phyloP scores from a whole-genome alignment of 2,113 vertebrate species.

The Acanthisitta chloris region DNA sequence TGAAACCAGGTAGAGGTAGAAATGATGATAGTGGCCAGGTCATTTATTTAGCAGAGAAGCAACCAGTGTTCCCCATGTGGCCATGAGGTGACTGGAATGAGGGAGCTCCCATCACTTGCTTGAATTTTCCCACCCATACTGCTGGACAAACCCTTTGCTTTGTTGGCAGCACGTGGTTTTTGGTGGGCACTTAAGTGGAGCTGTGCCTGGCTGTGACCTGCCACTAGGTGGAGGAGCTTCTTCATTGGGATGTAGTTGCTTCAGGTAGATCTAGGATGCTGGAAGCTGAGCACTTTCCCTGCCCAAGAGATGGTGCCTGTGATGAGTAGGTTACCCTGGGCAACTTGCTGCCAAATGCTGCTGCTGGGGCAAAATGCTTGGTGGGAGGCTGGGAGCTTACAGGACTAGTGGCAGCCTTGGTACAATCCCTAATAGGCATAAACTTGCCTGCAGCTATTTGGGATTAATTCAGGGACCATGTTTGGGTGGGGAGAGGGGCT shows the following conservation, averaged over 20 bases:
- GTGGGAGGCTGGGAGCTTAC: background rate
- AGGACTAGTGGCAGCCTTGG: background rate
- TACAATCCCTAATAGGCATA: background rate
- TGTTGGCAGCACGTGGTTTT: background rate
- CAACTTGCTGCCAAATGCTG: background rate
- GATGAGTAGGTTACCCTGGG: background rate
- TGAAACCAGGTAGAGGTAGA: background rate
- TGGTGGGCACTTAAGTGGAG: background rate
- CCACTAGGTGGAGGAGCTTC: background rate
- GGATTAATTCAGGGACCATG: background rate
- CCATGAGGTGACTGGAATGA: background rate
- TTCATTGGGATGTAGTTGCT: background rate
- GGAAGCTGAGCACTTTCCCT: background rate
- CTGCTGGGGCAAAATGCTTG: background rate
- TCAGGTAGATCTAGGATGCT: background rate
- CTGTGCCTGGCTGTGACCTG: background rate
- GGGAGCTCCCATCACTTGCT: background rate
- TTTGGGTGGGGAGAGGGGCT: background rate
- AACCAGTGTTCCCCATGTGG: rapidly evolving
- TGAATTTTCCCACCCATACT: background rate
- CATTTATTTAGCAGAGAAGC: background rate
- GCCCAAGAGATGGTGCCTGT: background rate
- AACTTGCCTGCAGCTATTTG: background rate
- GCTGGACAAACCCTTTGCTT: background rate
- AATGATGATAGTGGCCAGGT: background rate